These are phyloP conservation scores for Cyprinodon tularosa DNA, from an alignment of 2,113 vertebrate genomes.

Conservation along the genomic window DNA sequence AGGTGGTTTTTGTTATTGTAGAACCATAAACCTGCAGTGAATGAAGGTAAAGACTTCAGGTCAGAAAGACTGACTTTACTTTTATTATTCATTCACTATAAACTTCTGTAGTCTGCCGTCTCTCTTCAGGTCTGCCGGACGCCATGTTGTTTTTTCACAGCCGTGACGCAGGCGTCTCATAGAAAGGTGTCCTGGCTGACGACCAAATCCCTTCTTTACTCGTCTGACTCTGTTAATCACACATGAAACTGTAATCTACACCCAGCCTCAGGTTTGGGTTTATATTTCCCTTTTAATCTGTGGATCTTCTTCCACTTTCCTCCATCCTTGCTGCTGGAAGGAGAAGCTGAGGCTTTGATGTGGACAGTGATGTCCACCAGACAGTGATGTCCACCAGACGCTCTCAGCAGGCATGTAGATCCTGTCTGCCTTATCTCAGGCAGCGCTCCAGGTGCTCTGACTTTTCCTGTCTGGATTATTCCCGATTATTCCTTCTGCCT, in stretches of 20 bases:
- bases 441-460: background rate
- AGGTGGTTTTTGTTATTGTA: background rate
- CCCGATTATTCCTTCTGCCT: too few relatives aligned
- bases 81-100: too few relatives aligned
- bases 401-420: background rate
- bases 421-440: background rate
- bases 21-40: background rate
- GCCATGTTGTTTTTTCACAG: slow-evolving; percentile 11
- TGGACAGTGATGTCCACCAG: background rate
- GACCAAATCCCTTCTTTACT: slow-evolving; percentile 29
- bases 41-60: background rate
- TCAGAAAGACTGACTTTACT: background rate
- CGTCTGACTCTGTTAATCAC: slow-evolving; percentile 32
- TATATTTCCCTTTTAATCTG: too few relatives aligned
- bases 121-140: background rate
- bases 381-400: slow-evolving; percentile 1
- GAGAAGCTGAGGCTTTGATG: background rate
- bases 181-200: slow-evolving; percentile 13
- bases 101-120: too few relatives aligned
- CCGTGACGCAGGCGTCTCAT: slow-evolving; percentile 19
- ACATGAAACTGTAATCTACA: background rate
- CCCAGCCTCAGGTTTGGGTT: too few relatives aligned
- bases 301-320: too few relatives aligned
- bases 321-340: too few relatives aligned
- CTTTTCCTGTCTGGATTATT: background rate